Evolutionary conservation across 2,888 invertebrate genomes (phyloP).

Genomic region (Sisyra terminalis): DNA sequence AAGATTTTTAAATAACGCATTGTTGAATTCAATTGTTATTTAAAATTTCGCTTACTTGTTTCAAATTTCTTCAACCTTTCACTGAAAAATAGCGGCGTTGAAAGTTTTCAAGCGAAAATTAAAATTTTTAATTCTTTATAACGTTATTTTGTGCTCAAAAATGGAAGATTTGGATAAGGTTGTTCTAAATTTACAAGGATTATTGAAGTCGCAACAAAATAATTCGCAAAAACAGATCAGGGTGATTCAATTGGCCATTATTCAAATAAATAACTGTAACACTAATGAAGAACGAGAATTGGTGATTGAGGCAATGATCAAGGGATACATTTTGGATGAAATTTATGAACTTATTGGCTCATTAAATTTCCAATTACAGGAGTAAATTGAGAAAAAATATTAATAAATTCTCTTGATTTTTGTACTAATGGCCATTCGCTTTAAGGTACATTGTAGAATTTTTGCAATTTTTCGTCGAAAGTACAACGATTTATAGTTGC

Average conservation of each 20-base stretch:
- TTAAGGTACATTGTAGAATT: not conserved
- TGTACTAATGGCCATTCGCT: not conserved
- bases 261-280: not conserved
- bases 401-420: not conserved
- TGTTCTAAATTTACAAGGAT: not conserved
- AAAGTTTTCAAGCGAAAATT: too few species aligned
- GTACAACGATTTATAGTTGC: not conserved
- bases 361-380: not conserved
- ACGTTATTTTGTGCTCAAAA: too few species aligned
- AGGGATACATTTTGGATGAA: not conserved
- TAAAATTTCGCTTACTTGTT: too few species aligned
- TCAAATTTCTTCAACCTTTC: not conserved
- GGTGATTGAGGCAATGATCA: not conserved
- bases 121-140: too few species aligned
- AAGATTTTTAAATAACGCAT: too few species aligned
- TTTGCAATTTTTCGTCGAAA: not conserved
- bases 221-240: not conserved
- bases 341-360: slow-evolving; percentile 1
- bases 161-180: not conserved
- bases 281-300: not conserved
- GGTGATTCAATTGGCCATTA: not conserved
- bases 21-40: not conserved
- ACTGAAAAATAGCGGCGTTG: not conserved
- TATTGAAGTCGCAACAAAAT: not conserved
- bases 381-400: not conserved